A percentile compares a stretch with the other conserved stretches of the same genome.
These are phyloP conservation scores for Etia nguti DNA, from an alignment of 2,113 vertebrate genomes.

Conservation along the genomic window DNA sequence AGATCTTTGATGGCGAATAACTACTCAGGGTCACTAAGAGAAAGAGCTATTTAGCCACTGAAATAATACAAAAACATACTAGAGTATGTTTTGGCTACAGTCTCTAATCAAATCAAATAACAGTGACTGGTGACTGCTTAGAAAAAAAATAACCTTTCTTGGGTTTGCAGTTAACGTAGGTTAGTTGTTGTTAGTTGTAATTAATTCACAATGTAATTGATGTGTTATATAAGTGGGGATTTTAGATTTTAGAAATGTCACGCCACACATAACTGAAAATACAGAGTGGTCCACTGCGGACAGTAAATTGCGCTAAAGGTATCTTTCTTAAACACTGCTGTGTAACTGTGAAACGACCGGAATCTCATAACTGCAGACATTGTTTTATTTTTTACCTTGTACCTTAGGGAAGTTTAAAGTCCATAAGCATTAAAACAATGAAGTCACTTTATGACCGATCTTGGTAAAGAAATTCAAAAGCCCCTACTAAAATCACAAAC, in stretches of 20 bases:
- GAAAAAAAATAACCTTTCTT: background rate
- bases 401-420: constrained; percentile 20
- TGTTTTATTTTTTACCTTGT: background rate
- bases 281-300: background rate
- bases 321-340: background rate
- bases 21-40: background rate
- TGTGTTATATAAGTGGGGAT: background rate
- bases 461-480: background rate
- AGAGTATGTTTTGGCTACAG: background rate
- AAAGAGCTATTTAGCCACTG: background rate
- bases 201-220: background rate
- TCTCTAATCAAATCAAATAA: background rate
- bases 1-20: background rate
- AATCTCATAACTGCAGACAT: background rate
- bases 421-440: constrained; percentile 24
- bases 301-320: background rate
- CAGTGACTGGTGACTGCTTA: background rate
- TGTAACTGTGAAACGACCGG: background rate
- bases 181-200: background rate
- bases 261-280: background rate
- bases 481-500: background rate
- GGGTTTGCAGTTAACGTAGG: background rate
- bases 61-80: background rate
- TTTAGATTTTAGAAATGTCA: background rate
- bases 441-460: constrained; percentile 5